Base-by-base conservation (phyloP, 2,888 invertebrate species). In the Piscicola geometra region DNA sequence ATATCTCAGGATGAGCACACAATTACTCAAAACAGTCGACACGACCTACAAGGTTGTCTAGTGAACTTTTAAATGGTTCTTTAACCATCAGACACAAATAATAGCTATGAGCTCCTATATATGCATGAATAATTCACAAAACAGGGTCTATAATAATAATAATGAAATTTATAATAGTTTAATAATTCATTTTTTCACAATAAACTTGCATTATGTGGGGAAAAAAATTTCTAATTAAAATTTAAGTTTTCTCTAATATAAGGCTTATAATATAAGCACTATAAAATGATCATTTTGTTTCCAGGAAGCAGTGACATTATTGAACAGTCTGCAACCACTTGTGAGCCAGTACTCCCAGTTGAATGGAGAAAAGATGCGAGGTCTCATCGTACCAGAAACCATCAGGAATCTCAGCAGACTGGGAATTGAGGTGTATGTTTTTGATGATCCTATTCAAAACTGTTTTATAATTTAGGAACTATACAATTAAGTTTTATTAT, bases 261-360 rank as follows among this genome's bases (percentile, higher is more conserved):
- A n/a, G n/a, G n/a, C n/a, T n/a, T n/a, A n/a, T n/a, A n/a, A n/a
- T n/a, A n/a, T n/a, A n/a, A n/a, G n/a, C n/a, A n/a, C n/a, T n/a
- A n/a, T n/a, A n/a, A n/a, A n/a, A n/a, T n/a, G n/a, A n/a, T n/a
- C n/a, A n/a, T n/a, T n/a, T n/a, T n/a, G n/a, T 73, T 78, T 80
- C n/a, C 80, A 84, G 84, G 83, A 83, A 71, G 84, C 84, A 3
- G 82, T 85, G 5, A 79, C 80, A 50, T 80, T 81, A 3, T 79
- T 85, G 72, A 83, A 84, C 78, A 81, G 81, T 0, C 78, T 85
- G 30, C 84, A 84, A 81, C 83, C 83, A 5, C 84, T 84, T n/a
- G n/a, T n/a, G n/a, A 81, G 83, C 83, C 30, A 82, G 82, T 68
- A 80, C 81, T 41, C 15, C 15, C 9, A 15, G 15, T 41, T 15